Evolutionary conservation across 2,113 vertebrate species (phyloP).

Genomic region (Opisthocomus hoazin): DNA sequence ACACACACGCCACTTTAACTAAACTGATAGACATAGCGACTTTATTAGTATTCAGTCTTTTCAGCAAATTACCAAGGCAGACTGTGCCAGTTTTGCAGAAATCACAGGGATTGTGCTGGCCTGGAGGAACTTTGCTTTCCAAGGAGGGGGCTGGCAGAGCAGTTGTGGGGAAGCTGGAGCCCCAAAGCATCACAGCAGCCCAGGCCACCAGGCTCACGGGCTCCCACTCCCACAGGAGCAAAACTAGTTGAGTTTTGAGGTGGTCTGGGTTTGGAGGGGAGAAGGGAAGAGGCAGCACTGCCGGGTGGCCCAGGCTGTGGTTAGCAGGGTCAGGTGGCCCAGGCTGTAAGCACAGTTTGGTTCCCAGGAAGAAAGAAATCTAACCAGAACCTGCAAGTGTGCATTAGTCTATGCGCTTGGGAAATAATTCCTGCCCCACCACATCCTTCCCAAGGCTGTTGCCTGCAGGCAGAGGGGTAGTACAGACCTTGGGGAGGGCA

Average conservation of each 20-base stretch:
- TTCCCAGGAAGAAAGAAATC: not conserved
- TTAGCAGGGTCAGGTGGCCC: not conserved
- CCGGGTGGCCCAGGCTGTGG: not conserved
- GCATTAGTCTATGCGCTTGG: not conserved
- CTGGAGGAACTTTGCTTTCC: not conserved
- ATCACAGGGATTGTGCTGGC: not conserved
- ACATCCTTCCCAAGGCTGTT: not conserved
- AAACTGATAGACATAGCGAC: not conserved
- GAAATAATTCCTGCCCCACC: not conserved
- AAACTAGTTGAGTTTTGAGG: not conserved
- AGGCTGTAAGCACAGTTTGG: not conserved
- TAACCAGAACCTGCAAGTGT: not conserved
- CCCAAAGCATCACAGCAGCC: accelerated
- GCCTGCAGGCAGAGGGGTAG: not conserved
- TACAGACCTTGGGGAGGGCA: not conserved
- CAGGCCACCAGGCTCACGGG: not conserved
- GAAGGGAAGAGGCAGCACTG: not conserved
- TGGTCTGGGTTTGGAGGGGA: not conserved
- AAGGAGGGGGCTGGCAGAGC: not conserved
- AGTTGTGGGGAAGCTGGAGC: not conserved
- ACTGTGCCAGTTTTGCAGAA: not conserved
- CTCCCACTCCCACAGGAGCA: not conserved
- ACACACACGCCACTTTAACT: not conserved
- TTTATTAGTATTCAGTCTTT: not conserved
- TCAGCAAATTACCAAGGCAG: not conserved